Evolutionary conservation across 2,113 vertebrate genomes (phyloP), one percentile per base, ranked within the genome.

Genomic region (Nannobrachium achirus): DNA sequence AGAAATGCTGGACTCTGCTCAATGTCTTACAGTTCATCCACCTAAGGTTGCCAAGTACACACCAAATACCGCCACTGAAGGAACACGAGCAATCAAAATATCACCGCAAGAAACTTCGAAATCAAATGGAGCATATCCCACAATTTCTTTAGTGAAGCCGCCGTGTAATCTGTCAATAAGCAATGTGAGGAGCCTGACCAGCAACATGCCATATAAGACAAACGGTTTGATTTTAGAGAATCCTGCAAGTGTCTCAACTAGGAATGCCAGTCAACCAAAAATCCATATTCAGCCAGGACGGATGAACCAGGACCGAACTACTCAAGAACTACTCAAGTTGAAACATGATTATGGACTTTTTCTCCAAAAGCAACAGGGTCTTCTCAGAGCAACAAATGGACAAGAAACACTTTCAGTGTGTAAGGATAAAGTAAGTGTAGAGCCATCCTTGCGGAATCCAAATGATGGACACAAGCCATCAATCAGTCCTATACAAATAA

Each of bases 1-100:
- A 10, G 86, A 89, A 67, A 70, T 86, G 18, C 83, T 20, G 25
- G 16, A 39, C 8, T 25, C 85, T 57, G 19, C 83, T 55, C 77
- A 88, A 1, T 63, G 56, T 15, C 64, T 74, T 38, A 2, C 60
- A 0, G 51, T 50, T 18, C 9, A 71, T 14, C 85, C 82, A 0
- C 80, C 51, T 53, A 90, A 91, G 55, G 45, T 87, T 70, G 42
- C 74, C 48, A 88, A 82, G 81, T 61, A 1, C 8, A 25, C 64
- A 18, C 56, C 66, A 6, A 61, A 49, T 59, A 50, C 69, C 18
- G 14, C 59, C 0, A 51, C 69, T 57, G 87, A 86, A 7, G 67
- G 48, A 15, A 83, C 61, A 1, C 13, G 40, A 51, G 81, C 68
- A 52, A 63, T 72, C 48, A 62, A 49, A 56, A 51, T 78, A 5